phyloP scores from a whole-genome alignment of 2,888 invertebrate genomes.

The Steinernema hermaphroditum region DNA sequence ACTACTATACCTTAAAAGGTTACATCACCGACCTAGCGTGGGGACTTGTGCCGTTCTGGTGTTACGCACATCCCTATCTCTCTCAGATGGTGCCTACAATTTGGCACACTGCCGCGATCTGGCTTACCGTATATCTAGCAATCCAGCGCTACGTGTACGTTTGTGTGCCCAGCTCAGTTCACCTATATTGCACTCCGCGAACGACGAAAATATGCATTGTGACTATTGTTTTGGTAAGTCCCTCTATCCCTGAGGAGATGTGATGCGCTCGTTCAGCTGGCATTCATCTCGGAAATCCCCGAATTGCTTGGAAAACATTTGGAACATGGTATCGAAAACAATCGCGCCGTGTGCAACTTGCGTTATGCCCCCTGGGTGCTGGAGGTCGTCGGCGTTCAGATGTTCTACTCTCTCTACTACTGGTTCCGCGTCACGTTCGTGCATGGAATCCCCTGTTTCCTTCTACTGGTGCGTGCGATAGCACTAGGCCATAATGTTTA shows the following conservation, averaged over 20 bases:
- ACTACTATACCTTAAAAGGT: slow-evolving; percentile 59
- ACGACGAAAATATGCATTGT: slow-evolving; percentile 78
- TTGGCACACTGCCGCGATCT: slow-evolving; percentile 90
- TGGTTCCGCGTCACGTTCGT: slow-evolving; percentile 81
- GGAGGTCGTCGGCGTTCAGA: slow-evolving; percentile 43
- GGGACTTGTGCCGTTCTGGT: slow-evolving; percentile 53
- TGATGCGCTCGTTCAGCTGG: slow-evolving; percentile 38
- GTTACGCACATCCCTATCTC: slow-evolving; percentile 69
- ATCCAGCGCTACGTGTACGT: slow-evolving; percentile 92
- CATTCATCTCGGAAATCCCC: slow-evolving; percentile 48
- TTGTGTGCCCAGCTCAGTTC: slow-evolving; percentile 84
- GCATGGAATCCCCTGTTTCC: slow-evolving; percentile 83
- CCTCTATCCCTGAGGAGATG: not conserved
- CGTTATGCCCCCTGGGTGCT: slow-evolving; percentile 76
- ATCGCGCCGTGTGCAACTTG: slow-evolving; percentile 52
- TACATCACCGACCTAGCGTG: slow-evolving; percentile 43
- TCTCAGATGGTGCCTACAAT: slow-evolving; percentile 76
- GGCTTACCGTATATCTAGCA: slow-evolving; percentile 86
- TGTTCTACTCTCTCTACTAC: slow-evolving; percentile 43
- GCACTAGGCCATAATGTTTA: not conserved
- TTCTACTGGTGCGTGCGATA: slow-evolving; percentile 73
- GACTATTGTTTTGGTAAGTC: slow-evolving; percentile 69
- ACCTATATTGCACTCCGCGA: slow-evolving; percentile 75
- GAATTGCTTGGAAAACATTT: slow-evolving; percentile 46
- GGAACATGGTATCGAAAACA: slow-evolving; percentile 29